These are phyloP conservation scores for Acanthisitta chloris DNA, from an alignment of 2,113 vertebrate species.

Conservation along the genomic window DNA sequence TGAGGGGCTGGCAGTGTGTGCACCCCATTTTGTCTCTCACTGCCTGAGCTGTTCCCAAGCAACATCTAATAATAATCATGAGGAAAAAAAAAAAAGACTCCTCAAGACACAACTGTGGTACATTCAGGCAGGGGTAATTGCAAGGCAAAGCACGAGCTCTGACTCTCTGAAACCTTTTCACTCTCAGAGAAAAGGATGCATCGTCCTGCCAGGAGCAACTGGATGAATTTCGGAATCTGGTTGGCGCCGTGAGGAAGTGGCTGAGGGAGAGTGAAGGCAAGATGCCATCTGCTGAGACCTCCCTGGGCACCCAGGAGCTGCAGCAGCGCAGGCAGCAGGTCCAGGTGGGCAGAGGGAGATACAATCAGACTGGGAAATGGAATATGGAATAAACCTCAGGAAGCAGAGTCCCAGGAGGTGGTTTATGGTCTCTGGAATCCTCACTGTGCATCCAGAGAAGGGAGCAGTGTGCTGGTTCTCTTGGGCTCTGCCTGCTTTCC, in stretches of 20 bases:
- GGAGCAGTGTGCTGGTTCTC: neutral
- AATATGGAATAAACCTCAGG: neutral
- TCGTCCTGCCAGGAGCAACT: slow-evolving; percentile 78
- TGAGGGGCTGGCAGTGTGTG: neutral
- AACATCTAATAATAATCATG: neutral
- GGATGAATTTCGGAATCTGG: slow-evolving; percentile 76
- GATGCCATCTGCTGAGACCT: slow-evolving; percentile 80
- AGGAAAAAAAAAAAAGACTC: neutral
- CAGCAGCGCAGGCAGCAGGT: slow-evolving; percentile 84
- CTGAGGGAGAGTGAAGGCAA: slow-evolving; percentile 85
- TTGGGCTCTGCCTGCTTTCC: neutral
- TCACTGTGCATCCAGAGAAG: neutral
- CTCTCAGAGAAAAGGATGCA: slow-evolving; percentile 75
- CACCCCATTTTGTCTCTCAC: neutral
- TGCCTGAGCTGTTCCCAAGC: neutral
- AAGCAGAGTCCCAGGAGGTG: neutral
- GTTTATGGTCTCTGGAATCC: neutral
- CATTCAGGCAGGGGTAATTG: slow-evolving; percentile 14
- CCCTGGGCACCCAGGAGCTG: slow-evolving; percentile 81
- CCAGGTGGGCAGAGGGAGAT: slow-evolving; percentile 75
- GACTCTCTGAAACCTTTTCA: slow-evolving; percentile 32
- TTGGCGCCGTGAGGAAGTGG: slow-evolving; percentile 84
- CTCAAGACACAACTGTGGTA: neutral
- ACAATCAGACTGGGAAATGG: neutral
- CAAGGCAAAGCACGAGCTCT: slow-evolving; percentile 38